These are phyloP conservation scores for Macrotus californicus DNA, from an alignment of 2,113 vertebrate genomes.

Conservation along the genomic window DNA sequence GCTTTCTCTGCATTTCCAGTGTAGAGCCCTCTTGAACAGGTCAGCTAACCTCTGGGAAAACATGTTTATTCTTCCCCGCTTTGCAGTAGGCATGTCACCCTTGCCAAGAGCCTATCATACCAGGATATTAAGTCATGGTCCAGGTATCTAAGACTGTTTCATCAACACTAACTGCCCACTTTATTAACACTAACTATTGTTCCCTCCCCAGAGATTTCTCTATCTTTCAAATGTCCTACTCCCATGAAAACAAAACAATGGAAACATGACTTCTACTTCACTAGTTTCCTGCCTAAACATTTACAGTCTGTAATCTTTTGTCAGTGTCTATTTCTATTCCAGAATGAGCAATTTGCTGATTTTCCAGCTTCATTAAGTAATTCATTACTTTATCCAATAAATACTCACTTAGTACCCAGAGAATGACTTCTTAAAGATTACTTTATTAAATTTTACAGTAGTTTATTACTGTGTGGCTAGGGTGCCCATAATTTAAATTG, in stretches of 20 bases:
- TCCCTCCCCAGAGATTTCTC: neutral
- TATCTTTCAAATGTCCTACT: neutral
- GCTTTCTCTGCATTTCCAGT: neutral
- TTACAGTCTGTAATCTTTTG: neutral
- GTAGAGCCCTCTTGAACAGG: neutral
- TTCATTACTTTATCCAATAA: neutral
- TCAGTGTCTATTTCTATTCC: neutral
- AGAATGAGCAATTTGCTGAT: neutral
- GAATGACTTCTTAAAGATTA: neutral
- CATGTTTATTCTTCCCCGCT: neutral
- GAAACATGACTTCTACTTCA: neutral
- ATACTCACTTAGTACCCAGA: neutral
- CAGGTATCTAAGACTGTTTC: neutral
- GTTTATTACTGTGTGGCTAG: neutral
- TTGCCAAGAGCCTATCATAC: neutral
- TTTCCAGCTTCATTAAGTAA: neutral
- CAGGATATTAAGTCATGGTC: slow-evolving; percentile 35
- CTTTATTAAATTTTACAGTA: neutral
- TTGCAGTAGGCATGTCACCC: neutral
- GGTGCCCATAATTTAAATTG: neutral
- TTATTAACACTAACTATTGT: neutral
- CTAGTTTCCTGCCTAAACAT: neutral
- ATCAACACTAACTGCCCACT: neutral
- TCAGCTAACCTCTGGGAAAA: neutral
- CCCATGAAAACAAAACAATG: neutral